Percentiles rank a stretch among this genome's conserved stretches.
phyloP scores from a whole-genome alignment of 2,113 vertebrate genomes.

The Thinocorus orbignyianus region DNA sequence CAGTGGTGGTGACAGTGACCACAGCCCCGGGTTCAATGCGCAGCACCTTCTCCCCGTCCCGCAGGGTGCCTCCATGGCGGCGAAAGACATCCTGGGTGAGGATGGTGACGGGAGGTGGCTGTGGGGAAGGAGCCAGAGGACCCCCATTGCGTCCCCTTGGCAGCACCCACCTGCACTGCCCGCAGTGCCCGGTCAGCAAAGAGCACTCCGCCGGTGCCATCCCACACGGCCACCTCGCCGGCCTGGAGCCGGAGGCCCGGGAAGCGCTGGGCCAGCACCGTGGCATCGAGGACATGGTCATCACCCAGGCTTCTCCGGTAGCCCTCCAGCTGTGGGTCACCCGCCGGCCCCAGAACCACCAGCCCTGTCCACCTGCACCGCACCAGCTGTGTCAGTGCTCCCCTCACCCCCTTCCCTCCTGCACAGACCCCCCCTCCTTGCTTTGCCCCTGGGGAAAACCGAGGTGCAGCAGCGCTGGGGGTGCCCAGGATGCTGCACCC shows the following conservation, averaged over 20 bases:
- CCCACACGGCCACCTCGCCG: conserved; percentile 79
- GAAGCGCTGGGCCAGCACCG: conserved; percentile 74
- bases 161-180: conserved; percentile 80
- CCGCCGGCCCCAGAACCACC: conserved; percentile 79
- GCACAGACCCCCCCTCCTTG: rapidly evolving
- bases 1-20: conserved; percentile 78
- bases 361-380: conserved; percentile 77
- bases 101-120: not conserved
- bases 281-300: not conserved
- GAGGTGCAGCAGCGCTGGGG: rapidly evolving
- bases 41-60: conserved; percentile 84
- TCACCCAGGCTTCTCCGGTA: conserved; percentile 57
- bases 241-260: conserved; percentile 73
- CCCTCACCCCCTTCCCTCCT: not conserved
- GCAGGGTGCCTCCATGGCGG: conserved; percentile 76
- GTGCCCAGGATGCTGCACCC: not conserved
- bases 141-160: not conserved
- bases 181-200: conserved; percentile 84
- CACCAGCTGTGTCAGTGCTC: not conserved
- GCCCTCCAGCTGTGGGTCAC: conserved; percentile 64
- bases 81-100: conserved; percentile 74
- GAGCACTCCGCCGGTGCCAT: conserved; percentile 82
- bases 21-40: conserved; percentile 78
- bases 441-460: not conserved
- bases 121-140: rapidly evolving